Base-by-base conservation (phyloP, 2,888 invertebrate species). In the Galeruca laticollis region DNA sequence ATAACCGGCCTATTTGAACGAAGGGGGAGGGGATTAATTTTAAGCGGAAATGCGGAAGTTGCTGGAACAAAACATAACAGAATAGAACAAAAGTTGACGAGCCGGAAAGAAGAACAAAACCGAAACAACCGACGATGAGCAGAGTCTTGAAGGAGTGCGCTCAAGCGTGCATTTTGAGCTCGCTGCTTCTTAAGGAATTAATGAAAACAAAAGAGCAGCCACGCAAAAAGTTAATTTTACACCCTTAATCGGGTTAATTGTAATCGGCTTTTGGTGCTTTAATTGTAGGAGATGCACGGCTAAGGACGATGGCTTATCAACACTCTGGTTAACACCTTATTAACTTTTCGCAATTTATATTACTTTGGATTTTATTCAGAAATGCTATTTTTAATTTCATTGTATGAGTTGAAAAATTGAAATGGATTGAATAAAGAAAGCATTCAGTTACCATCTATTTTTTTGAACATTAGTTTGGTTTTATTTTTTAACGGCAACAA, bases 31-130 rank as follows among this genome's bases (percentile, higher is more conserved):
- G 80, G 82, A 83, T 83, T 84, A 84, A 82, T 82, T 82, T 75
- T 18, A 18, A 57, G 77, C 76, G 80, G 56, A 35, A 57, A 33
- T 35, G 77, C 76, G 80, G 56, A 35, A 57, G 56, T 35, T 80
- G 82, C 82, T 83, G 83, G 83, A 84, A 83, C 80, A 81, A 79
- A 82, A 82, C 82, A 79, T 56, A 84, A 83, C 80, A 81, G 83
- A 84, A 83, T 79, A 81, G 79, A 82, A 82, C 82, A 80, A 82
- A 82, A 83, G 80, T 83, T 83, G 85, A 84, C 85, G 85, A 84
- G 82, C 80, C 84, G 84, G 82, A 84, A 85, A 84, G 82, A 83
- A 83, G 82, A 83, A 83, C 81, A 81, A 81, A 81, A 81, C 79
- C 79, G 81, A 80, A 80, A 78, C 70, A 68, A 73, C 69, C 71